Conservation (phyloP, 2,888 invertebrate genomes). For the Polia nebulosa region DNA sequence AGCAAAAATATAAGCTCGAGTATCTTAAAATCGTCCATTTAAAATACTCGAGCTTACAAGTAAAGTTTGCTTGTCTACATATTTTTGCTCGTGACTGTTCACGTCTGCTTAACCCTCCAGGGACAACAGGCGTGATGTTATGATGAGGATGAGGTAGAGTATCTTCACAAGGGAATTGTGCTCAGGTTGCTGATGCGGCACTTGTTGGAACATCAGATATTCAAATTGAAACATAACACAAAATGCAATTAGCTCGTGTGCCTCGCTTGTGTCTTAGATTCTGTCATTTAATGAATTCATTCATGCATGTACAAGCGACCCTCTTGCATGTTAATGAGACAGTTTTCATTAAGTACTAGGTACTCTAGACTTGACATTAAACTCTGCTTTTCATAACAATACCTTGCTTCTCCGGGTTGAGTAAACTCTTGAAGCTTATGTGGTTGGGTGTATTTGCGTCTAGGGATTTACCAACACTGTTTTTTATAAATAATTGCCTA, state of each 20-base stretch:
- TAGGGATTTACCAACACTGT: no score
- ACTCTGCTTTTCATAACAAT: constrained; percentile 1
- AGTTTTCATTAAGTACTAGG: constrained; percentile 12
- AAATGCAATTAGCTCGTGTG: background rate
- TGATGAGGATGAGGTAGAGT: background rate
- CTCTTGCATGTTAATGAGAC: constrained; percentile 33
- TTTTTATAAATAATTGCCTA: no score
- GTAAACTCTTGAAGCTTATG: no score
- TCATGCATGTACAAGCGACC: constrained; percentile 25
- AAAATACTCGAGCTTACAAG: no score
- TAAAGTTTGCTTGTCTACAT: no score
- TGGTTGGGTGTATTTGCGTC: no score
- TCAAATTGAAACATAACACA: constrained; percentile 23
- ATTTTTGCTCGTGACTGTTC: no score
- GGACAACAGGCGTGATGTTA: background rate
- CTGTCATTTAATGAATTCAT: constrained; percentile 24
- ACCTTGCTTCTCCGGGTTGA: background rate
- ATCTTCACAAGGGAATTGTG: background rate
- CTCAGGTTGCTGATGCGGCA: background rate
- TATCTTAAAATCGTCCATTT: no score
- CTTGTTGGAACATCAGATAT: constrained; percentile 3
- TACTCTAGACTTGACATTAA: background rate
- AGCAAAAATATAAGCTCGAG: no score
- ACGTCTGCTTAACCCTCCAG: background rate
- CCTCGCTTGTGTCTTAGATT: constrained; percentile 4